Percentiles rank a stretch among this genome's conserved stretches.
phyloP scores from a whole-genome alignment of 2,113 vertebrate genomes.

The Trinectes maculatus region DNA sequence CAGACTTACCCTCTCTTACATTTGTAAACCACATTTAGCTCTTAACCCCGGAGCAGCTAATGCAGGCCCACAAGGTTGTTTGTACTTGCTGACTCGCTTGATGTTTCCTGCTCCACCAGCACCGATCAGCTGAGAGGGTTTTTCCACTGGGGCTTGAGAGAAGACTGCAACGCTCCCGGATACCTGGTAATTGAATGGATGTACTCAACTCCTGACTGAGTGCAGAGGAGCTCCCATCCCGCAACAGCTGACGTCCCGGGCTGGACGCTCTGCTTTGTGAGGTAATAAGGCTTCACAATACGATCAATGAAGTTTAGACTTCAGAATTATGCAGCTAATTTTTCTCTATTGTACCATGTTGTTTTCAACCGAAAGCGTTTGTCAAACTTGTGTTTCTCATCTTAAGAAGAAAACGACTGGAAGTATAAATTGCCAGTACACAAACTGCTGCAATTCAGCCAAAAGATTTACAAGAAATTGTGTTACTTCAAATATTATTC shows the following conservation, averaged over 20 bases:
- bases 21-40: conserved; percentile 22
- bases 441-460: neutral
- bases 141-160: conserved; percentile 31
- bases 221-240: conserved; percentile 15
- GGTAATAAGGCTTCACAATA: conserved; percentile 55
- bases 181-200: conserved; percentile 25
- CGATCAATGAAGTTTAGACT: neutral
- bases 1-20: conserved; percentile 4
- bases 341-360: neutral
- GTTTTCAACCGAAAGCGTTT: neutral
- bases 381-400: neutral
- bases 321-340: neutral
- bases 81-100: conserved; percentile 44
- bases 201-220: conserved; percentile 18
- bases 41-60: neutral
- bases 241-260: conserved; percentile 7
- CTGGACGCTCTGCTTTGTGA: conserved; percentile 18
- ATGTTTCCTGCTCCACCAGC: conserved; percentile 39
- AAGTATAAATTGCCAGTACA: neutral
- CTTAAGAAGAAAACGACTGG: neutral
- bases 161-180: conserved; percentile 16
- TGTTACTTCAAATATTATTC: neutral
- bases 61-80: conserved; percentile 35
- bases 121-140: conserved; percentile 37
- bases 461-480: neutral